Conservation (phyloP, 2,888 invertebrate genomes). For the Limnephilus lunatus region DNA sequence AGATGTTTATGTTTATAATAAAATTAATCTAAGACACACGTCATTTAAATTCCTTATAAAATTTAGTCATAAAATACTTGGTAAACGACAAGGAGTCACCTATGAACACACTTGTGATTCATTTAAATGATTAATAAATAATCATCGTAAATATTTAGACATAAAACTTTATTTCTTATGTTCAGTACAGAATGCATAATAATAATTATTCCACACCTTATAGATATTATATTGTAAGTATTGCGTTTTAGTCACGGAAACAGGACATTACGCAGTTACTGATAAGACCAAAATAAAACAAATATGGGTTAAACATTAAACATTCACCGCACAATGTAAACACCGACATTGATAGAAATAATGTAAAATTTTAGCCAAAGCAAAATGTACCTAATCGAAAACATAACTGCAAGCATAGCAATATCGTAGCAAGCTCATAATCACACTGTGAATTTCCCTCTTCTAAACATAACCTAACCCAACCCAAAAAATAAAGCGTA, state of each 20-base stretch:
- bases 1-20: background rate
- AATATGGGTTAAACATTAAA: background rate
- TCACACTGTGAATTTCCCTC: background rate
- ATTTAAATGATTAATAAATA: background rate
- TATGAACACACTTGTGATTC: background rate
- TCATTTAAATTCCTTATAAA: background rate
- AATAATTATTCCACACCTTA: background rate
- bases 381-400: background rate
- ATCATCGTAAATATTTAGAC: background rate
- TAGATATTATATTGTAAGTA: background rate
- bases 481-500: background rate
- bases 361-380: background rate
- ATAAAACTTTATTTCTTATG: background rate
- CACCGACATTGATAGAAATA: background rate
- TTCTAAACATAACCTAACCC: background rate
- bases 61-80: background rate
- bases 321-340: background rate
- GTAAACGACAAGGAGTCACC: background rate
- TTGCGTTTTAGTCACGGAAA: background rate
- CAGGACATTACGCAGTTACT: constrained; percentile 1
- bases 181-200: background rate
- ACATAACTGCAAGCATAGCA: no score
- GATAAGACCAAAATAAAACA: background rate
- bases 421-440: no score
- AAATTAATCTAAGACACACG: background rate